A percentile compares a stretch with the other conserved stretches of the same genome.
Evolutionary conservation across 2,113 vertebrate genomes (phyloP).

Genomic region (Oreotragus oreotragus): DNA sequence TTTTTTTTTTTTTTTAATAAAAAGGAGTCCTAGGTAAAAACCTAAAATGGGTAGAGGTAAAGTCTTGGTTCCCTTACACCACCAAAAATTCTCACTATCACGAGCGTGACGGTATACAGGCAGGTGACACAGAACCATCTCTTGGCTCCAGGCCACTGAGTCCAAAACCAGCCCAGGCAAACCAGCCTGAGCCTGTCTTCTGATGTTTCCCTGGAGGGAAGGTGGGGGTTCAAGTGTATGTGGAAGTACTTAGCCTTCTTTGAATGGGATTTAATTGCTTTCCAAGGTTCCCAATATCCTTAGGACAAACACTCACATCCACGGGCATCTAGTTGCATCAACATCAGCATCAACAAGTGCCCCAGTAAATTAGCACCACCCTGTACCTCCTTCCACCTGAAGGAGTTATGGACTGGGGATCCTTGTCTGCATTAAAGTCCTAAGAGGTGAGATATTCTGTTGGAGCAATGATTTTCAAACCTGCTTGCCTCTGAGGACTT

Average conservation of each 20-base stretch:
- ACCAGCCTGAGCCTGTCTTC: not conserved
- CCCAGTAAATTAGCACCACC: not conserved
- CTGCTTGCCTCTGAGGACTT: not conserved
- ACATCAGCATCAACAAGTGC: not conserved
- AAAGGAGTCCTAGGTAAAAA: not conserved
- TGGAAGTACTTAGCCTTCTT: slow-evolving; percentile 25
- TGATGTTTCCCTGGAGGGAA: not conserved
- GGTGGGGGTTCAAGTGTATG: not conserved
- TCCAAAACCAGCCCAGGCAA: not conserved
- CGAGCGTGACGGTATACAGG: not conserved
- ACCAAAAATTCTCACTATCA: not conserved
- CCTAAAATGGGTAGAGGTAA: not conserved
- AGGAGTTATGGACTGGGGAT: not conserved
- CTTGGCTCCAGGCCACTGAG: not conserved
- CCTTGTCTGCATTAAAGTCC: not conserved
- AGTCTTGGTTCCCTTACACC: not conserved
- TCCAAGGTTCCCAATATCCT: not conserved
- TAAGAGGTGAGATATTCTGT: not conserved
- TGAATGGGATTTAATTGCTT: slow-evolving; percentile 20
- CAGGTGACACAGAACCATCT: not conserved
- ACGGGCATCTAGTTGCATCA: slow-evolving; percentile 11
- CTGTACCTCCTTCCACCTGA: not conserved
- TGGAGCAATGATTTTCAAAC: not conserved
- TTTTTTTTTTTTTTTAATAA: not conserved
- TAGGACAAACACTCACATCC: slow-evolving; percentile 24